Conservation (phyloP, 2,888 invertebrate species). For the Harmothoe impar region DNA sequence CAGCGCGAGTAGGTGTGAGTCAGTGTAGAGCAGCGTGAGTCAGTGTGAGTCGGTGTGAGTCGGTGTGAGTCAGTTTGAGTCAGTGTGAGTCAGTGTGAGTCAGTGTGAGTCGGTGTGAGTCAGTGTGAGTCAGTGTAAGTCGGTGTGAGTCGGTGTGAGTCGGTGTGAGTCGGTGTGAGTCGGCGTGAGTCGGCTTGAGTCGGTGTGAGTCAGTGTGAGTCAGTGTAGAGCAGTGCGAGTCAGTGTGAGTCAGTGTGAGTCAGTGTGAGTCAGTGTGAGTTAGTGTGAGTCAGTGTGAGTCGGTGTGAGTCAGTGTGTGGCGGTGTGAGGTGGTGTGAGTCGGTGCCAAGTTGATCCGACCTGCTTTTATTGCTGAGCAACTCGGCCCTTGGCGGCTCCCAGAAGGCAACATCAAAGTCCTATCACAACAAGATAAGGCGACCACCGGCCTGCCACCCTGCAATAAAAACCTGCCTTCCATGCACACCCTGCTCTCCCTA, state of each 20-base stretch:
- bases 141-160: not conserved
- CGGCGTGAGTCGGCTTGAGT: not conserved
- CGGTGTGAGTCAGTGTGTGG: not conserved
- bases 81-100: slow-evolving; percentile 17
- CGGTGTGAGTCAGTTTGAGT: too few relatives aligned
- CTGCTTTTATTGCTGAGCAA: not conserved
- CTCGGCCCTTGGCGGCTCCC: not conserved
- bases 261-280: not conserved
- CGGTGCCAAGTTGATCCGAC: slow-evolving; percentile 1
- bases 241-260: not conserved
- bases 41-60: too few relatives aligned
- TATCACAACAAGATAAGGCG: slow-evolving; percentile 34
- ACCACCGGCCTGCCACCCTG: not conserved
- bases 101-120: too few relatives aligned
- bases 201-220: too few relatives aligned
- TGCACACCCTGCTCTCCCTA: not conserved
- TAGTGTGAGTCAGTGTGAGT: not conserved
- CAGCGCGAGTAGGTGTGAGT: too few relatives aligned
- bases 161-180: not conserved
- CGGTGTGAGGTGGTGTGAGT: not conserved
- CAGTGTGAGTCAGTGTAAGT: too few relatives aligned
- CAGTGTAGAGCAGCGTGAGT: too few relatives aligned
- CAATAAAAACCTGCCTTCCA: not conserved
- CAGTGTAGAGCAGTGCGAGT: too few relatives aligned
- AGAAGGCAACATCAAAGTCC: slow-evolving; percentile 28